Evolutionary conservation across 2,888 invertebrate species (phyloP), one percentile per base, ranked within the genome.

Genomic region (Campoletis raptor): DNA sequence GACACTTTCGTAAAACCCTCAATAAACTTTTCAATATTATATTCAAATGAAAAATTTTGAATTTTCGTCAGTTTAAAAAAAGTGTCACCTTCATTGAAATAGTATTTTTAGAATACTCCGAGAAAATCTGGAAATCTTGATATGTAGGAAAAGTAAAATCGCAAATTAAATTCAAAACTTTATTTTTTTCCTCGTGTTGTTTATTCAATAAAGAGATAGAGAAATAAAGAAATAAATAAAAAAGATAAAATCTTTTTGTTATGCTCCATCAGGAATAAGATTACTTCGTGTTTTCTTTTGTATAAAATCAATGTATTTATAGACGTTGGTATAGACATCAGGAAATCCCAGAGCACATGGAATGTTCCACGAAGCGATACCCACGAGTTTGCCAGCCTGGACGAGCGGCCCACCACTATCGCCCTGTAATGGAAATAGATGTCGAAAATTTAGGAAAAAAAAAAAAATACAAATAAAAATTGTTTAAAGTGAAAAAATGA

Each of bases 331-430:
- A 37, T 86, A 89, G 45, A 89, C 83, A 36, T 89, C 89, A 6
- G 89, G 88, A 24, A 67, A 12, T 12, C 85, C 88, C 21, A 10
- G 15, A 8, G 57, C 89, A 24, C 89, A 89, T 18, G 81, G 81
- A 9, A 69, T n/a, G n/a, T 70, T 86, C 80, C 85, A 85, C 15
- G 90, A 90, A 21, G 76, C 81, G 5, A 90, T 72, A 10, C 90
- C 90, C 0, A 89, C 70, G 73, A 90, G 45, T 45, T 57, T 69
- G 7, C 83, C 86, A 9, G 87, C 40, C 21, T 45, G 61, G 7
- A 77, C 86, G 12, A 90, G 78, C 10, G 89, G 86, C 30, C 90
- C 82, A 21, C 90, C 90, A 73, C 90, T 89, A 54, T 90, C 90
- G 64, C 90, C 90, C 90, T 90, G 79, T 10, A 87, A 86, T 36